phyloP scores from a whole-genome alignment of 1,140 invertebrate species.

The Geopemphigus sp. region DNA sequence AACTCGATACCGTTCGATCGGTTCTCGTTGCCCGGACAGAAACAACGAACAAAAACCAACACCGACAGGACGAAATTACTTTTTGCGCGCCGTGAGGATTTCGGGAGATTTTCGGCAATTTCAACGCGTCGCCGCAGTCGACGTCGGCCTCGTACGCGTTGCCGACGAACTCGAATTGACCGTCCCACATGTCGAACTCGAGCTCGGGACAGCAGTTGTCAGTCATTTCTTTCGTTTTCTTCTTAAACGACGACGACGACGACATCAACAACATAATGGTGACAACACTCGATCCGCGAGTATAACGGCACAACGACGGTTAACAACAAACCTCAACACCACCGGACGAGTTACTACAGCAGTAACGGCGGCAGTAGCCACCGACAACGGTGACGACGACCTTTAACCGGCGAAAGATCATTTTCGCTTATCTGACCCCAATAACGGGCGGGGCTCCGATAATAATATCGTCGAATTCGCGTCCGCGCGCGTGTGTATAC shows the following conservation, averaged over 20 bases:
- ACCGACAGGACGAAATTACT: conserved; percentile 4
- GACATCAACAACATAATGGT: no score
- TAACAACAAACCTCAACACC: no score
- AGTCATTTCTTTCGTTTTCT: not conserved
- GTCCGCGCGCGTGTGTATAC: not conserved
- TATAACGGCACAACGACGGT: not conserved
- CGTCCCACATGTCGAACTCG: conserved; percentile 82
- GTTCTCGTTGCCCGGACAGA: no score
- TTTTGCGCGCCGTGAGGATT: conserved; percentile 9
- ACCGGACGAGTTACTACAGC: no score
- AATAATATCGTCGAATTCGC: not conserved
- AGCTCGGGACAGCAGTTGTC: conserved; percentile 54
- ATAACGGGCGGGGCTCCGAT: no score
- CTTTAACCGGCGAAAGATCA: not conserved
- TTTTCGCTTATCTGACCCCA: conserved; percentile 10
- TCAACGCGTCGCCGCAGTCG: not conserved
- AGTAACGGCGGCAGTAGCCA: no score
- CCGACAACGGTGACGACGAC: not conserved
- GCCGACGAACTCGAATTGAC: conserved; percentile 79
- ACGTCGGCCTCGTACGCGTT: conserved; percentile 49
- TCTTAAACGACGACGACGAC: not conserved
- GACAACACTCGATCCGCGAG: not conserved
- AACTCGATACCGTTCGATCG: no score
- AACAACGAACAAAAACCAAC: not conserved
- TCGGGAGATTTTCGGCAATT: conserved; percentile 22